Base-by-base conservation (phyloP, 2,113 vertebrate species). In the Seriola quinqueradiata region DNA sequence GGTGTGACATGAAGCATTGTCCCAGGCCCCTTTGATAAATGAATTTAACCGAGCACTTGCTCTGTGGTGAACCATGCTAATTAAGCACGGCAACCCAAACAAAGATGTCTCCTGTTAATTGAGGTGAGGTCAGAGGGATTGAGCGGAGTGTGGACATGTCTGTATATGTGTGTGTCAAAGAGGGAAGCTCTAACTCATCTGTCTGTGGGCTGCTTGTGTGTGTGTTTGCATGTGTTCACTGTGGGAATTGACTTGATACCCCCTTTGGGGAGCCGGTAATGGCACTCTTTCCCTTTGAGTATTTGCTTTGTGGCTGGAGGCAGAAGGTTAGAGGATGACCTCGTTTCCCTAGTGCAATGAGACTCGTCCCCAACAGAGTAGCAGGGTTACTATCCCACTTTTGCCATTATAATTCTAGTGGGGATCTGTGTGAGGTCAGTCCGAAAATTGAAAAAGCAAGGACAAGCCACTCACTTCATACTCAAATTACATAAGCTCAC, bases 291-390 rank as follows among this genome's bases (percentile, higher is more conserved):
- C 78, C 89, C 77, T 87, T 40, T 68, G 84, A 90, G 90, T 76
- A 58, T 86, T 84, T 84, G 75, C 84, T 87, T 59, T 92, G 85
- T 5, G 67, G 81, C 84, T 75, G 64, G 42, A 81, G 68, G 88
- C 86, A 79, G 82, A 88, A 92, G 89, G 91, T 79, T 80, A 81
- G 84, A 71, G 83, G 85, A 77, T 90, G 92, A 92, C 92, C 91
- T 92, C 87, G 86, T 93, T 89, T 87, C 87, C 86, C 73, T 58
- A 72, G 90, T 81, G 86, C 79, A 90, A 70, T 52, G 75, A 79
- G 71, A 90, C 84, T 72, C 80, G 83, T 87, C 77, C 79, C 83
- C 46, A 65, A 54, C 77, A 59, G 76, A 60, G 70, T 42, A 58
- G 72, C 80, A 73, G 11, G n/a, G 85, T 88, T 83, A 61, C 84